Evolutionary conservation across 2,113 vertebrate species (phyloP), one percentile per base, ranked within the genome.

Genomic region (Thamnaconus septentrionalis): DNA sequence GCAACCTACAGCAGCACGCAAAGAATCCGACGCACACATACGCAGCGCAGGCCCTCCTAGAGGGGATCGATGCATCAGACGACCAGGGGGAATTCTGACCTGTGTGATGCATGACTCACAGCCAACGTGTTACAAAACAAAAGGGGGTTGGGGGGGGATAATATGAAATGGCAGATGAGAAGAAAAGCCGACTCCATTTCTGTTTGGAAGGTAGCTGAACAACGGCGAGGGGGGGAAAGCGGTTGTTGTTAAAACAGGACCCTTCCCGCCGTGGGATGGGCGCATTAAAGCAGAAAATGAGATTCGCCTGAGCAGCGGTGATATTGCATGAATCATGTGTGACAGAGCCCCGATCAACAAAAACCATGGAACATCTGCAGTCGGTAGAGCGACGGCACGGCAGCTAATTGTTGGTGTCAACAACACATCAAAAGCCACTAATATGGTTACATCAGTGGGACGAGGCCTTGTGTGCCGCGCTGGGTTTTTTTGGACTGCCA

Each of bases 401-500:
- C 18, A 31, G 18, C 18, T 31, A 31, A 31, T 31, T 31, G 18
- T 81, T 50, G 62, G 51, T 66, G 62, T 78, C 48, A 70, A 66
- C 73, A 81, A 76, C 71, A 50, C 66, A 84, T 81, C 66, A 66
- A 73, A 66, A 59, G 59, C 18, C 63, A 66, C 65, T 82, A 80
- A 73, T 66, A 46, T 5, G 48, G 70, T 83, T 85, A 83, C 75
- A 70, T 85, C 81, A 86, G 46, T 51, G 46, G 52, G 69, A 66
- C 83, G 80, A 88, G 77, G 79, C 18, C 18, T 31, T 31, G 18
- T 31, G 18, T 31, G 18, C 18, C 18, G 18, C 18, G 18, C 18
- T 31, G 18, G 61, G 70, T 81, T 73, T 76, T 84, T 85, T 79
- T 76, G 18, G 18, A 81, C 66, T 76, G 79, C 75, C 71, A 73